Base-by-base conservation (phyloP, 2,888 invertebrate species). In the Crioceris asparagi region DNA sequence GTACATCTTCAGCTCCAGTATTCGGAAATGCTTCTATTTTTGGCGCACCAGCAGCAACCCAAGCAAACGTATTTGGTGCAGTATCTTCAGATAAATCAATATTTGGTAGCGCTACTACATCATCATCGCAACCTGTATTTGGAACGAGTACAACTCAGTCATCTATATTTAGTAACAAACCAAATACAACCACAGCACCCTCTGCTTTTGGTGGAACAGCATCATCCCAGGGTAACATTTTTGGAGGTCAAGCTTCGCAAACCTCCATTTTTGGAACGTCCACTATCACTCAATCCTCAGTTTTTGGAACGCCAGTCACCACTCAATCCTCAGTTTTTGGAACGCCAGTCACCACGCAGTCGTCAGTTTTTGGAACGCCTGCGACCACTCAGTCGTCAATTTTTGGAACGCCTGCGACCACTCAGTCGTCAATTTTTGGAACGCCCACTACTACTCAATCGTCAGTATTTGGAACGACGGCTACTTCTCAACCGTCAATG, bases 171-270 rank as follows among this genome's bases (percentile, higher is more conserved):
- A 38, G 29, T 8, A 14, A 3, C 12, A 15, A 16, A 6, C 25
- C 36, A 26, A 21, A 27, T n/a, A 17, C 25, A 25, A 11, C 32
- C 12, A 25, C 43, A 1, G 38, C 41, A 36, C 33, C 41, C 7
- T 43, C 43, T 7, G 17, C 43, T 32, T 46, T 46, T 32, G 38
- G 38, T 5, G n/a, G 29, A 8, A 11, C 25, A 14, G 8, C 33
- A 11, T 11, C 26, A 12, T 29, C 35, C 8, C 25, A 25, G 25
- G 25, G 12, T n/a, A 25, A n/a, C 12, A 11, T 25, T 3, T 11
- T 3, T 25, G 12, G 25, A 11, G 25, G 12, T 25, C 12, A n/a
- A 11, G 3, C 11, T 25, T 11, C 25, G 3, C n/a, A 3, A 3
- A 25, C 25, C n/a, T 12, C n/a, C 11, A 12, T 12, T 25, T n/a